Base-by-base conservation (phyloP, 2,113 vertebrate species). In the Natator depressus region DNA sequence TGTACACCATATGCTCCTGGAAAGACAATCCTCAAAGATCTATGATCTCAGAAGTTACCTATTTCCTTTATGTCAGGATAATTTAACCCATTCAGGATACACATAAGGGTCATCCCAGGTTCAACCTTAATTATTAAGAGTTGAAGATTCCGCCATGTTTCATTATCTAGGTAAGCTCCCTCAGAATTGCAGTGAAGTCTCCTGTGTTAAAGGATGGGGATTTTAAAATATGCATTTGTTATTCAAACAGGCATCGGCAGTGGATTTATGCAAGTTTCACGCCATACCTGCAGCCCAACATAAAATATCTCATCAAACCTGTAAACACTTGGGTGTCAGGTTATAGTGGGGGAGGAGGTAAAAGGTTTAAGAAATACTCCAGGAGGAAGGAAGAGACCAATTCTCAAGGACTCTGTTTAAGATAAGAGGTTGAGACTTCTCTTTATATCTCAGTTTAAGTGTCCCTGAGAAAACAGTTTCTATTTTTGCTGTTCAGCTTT, bases 1-100 rank as follows among this genome's bases (percentile, higher is more conserved):
- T 0, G 0, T 31, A 54, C 9, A 1, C 6, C 46, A 1, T 49
- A 5, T 13, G 20, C 13, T 51, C 13, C 11, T n/a, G 57, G 46
- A 88, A 84, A 38, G 13, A 50, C 53, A n/a, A 8, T 5, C 3
- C 4, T 85, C n/a, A 79, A 47, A 46, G 8, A 13, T 84, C 75
- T 51, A 7, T 80, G 51, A 46, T 35, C n/a, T 76, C 25, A 80
- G 1, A 16, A 72, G 3, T 24, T 25, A 55, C 4, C 27, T 10
- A 49, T n/a, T 4, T 13, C 4, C 35, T 10, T 72, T 57, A 3
- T 50, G 3, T 24, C 25, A 35, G 38, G 2, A 16, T 14, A 1
- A 0, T 8, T 47, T 11, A 50, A 42, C 7, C 1, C 17, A 5
- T 62, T 89, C 55, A 53, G 10, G 14, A 72, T 46, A 75, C 25